Evolutionary conservation across 2,113 vertebrate genomes (phyloP).

Genomic region (Hypocryptadius cinnamomeus): DNA sequence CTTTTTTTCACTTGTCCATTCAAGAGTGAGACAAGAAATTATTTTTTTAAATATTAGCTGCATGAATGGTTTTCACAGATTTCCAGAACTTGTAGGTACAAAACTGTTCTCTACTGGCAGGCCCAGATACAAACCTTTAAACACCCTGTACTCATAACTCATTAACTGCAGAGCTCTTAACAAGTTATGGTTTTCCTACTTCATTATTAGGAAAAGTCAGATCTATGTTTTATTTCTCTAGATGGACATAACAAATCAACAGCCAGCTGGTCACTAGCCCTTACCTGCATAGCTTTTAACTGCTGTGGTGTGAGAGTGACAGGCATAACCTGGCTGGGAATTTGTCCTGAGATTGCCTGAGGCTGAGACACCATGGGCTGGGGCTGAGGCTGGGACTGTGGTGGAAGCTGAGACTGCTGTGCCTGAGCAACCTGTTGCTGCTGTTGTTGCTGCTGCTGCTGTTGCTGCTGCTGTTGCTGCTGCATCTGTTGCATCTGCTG

Average conservation of each 20-base stretch:
- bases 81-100: neutral
- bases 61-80: neutral
- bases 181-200: neutral
- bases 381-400: conserved; percentile 66
- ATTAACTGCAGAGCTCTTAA: neutral
- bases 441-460: conserved; percentile 56
- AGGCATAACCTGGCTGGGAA: conserved; percentile 65
- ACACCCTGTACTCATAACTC: neutral
- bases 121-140: neutral
- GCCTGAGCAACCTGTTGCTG: conserved; percentile 77
- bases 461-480: conserved; percentile 76
- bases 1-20: neutral
- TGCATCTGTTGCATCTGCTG: conserved; percentile 77
- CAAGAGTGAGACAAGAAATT: neutral
- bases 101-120: neutral
- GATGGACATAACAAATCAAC: neutral
- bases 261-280: neutral
- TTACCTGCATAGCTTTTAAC: conserved; percentile 65
- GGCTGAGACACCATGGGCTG: conserved; percentile 72
- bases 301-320: conserved; percentile 66
- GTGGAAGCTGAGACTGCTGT: conserved; percentile 67
- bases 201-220: neutral
- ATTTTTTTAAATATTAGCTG: neutral
- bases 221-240: neutral
- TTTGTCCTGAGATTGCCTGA: conserved; percentile 70